Evolutionary conservation across 2,888 invertebrate species (phyloP).

Genomic region (Syrista parreyssii): DNA sequence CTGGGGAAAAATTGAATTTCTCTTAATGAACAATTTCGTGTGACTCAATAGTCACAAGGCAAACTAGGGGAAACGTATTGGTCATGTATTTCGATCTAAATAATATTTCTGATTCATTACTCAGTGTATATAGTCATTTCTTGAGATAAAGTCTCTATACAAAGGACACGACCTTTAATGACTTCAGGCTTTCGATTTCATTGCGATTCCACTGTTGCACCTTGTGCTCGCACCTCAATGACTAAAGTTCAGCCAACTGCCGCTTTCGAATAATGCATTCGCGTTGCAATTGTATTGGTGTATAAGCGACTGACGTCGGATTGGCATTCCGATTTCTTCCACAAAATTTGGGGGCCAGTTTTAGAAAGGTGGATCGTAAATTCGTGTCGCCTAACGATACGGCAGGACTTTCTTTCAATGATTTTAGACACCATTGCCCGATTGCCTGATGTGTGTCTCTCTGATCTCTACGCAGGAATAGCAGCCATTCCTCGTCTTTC

Average conservation of each 20-base stretch:
- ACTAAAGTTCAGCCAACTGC: constrained; percentile 4
- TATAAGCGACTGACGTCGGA: background rate
- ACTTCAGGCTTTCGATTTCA: constrained; percentile 4
- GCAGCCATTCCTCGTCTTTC: background rate
- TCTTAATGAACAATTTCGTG: background rate
- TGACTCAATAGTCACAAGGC: background rate
- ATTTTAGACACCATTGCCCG: background rate
- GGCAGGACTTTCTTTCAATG: constrained; percentile 16
- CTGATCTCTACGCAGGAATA: background rate
- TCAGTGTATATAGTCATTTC: background rate
- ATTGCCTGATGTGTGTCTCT: background rate
- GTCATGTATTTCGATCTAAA: background rate
- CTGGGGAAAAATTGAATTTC: background rate
- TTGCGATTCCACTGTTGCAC: constrained; percentile 1
- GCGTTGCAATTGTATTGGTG: background rate
- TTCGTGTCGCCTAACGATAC: constrained; percentile 37
- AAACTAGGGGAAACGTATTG: background rate
- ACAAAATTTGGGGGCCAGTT: constrained; percentile 18
- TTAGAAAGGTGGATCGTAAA: constrained; percentile 50
- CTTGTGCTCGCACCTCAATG: background rate
- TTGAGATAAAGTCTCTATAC: background rate
- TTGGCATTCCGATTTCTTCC: background rate
- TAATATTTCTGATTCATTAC: background rate
- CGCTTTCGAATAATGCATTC: constrained; percentile 1
- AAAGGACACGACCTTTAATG: background rate